These are phyloP conservation scores for Prionace glauca DNA, from an alignment of 2,797 vertebrate genomes.

Conservation along the genomic window DNA sequence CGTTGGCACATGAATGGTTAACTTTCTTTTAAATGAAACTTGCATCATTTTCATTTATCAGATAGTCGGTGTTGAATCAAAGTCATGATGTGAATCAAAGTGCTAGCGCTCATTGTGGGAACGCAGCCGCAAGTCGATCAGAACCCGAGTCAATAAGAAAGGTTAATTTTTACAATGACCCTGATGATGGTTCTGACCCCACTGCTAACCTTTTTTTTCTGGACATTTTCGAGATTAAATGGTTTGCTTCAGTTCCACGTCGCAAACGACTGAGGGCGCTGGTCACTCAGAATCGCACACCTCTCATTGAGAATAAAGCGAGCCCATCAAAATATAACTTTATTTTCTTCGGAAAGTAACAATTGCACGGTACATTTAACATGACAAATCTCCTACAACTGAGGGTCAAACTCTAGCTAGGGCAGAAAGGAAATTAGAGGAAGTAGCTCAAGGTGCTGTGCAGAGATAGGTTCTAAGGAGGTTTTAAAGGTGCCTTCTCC, in stretches of 20 bases:
- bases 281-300: neutral
- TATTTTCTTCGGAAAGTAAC: constrained; percentile 18
- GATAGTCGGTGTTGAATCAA: neutral
- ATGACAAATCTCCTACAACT: neutral
- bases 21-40: neutral
- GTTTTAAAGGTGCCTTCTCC: neutral
- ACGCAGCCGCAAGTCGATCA: no score
- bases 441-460: neutral
- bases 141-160: neutral
- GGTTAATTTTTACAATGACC: neutral
- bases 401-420: neutral
- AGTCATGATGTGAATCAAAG: neutral
- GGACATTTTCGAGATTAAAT: neutral
- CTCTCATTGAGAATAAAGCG: neutral
- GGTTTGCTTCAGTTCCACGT: no score
- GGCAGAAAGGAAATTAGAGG: neutral
- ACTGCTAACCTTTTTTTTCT: neutral
- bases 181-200: neutral
- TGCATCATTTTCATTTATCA: neutral
- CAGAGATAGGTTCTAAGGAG: neutral
- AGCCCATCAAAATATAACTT: neutral
- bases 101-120: no score
- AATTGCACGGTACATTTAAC: neutral
- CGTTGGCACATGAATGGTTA: neutral
- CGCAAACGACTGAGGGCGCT: neutral